Evolutionary conservation across 1,140 invertebrate genomes (phyloP), one percentile per base, ranked within the genome.

Genomic region (Bombyx mandarina): DNA sequence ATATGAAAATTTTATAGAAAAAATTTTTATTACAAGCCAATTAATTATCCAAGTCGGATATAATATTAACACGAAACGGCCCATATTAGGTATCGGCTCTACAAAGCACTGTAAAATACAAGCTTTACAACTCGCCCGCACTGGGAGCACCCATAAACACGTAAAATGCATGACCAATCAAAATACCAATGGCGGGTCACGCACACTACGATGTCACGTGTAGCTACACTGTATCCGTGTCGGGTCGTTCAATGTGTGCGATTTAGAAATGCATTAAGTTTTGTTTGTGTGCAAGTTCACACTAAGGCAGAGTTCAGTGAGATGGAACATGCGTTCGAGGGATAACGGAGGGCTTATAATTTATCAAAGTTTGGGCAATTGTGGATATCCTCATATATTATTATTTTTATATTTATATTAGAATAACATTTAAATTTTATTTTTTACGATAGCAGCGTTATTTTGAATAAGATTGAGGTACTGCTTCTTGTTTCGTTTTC

Each of bases 111-210:
- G 44, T 85, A 87, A 85, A 84, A 85, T 85, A 85, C 71, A 58
- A 56, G 73, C 66, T 82, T 87, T 82, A 85, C 77, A 69, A 71
- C 73, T 66, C 62, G 70, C 66, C 77, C 74, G 75, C 79, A 77
- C 75, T 63, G 73, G 71, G 26, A 74, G 73, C 73, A 52, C 60
- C 74, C 69, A 76, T 87, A 85, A 86, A 87, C 82, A 82, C 79
- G 82, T 84, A 82, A 87, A 87, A 87, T 85, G 84, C 84, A 87
- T 87, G 84, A 87, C 84, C 84, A 87, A 87, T 87, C 84, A 87
- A 87, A 87, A 87, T 87, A 87, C 82, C 82, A 86, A 80, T 79
- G 82, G 71, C 76, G 69, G 75, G 67, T 70, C 75, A 83, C 82
- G 61, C 77, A 82, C 80, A 79, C 77, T 57, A 1, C 4, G 10